phyloP scores from a whole-genome alignment of 2,888 invertebrate species.

The Stegophylla sp. region DNA sequence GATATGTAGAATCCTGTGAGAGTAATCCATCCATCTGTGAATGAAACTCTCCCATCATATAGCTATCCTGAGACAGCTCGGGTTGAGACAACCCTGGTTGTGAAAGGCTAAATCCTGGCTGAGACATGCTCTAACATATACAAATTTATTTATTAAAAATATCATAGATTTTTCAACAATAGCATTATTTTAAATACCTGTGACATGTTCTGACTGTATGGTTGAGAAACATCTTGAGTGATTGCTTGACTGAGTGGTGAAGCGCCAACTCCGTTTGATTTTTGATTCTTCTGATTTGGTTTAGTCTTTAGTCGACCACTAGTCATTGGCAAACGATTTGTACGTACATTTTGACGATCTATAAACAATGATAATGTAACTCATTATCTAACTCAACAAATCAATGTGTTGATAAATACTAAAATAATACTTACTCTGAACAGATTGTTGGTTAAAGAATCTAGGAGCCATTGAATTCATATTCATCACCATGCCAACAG shows the following conservation, averaged over 20 bases:
- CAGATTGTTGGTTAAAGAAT: slow-evolving; percentile 72
- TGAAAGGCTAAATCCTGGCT: slow-evolving; percentile 73
- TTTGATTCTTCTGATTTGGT: slow-evolving; percentile 60
- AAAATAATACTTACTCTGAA: slow-evolving; percentile 58
- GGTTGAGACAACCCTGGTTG: slow-evolving; percentile 76
- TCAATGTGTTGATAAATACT: neutral
- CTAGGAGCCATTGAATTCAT: slow-evolving; percentile 81
- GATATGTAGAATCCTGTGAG: slow-evolving; percentile 90
- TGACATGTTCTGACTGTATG: slow-evolving; percentile 68
- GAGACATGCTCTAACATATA: slow-evolving; percentile 72
- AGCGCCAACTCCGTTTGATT: slow-evolving; percentile 62
- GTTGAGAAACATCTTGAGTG: slow-evolving; percentile 79
- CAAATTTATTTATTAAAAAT: slow-evolving; percentile 56
- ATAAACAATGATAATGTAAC: neutral
- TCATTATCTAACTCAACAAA: too few relatives aligned
- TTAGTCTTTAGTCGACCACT: slow-evolving; percentile 61
- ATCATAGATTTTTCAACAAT: slow-evolving; percentile 11
- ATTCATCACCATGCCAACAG: slow-evolving; percentile 93
- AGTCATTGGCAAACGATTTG: slow-evolving; percentile 49
- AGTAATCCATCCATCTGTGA: slow-evolving; percentile 94
- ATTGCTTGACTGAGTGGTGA: slow-evolving; percentile 65
- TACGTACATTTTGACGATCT: slow-evolving; percentile 54
- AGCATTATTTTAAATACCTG: slow-evolving; percentile 63
- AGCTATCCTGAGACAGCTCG: slow-evolving; percentile 81
- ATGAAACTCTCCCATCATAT: slow-evolving; percentile 82